Percentiles rank a stretch among this genome's conserved stretches.
Conservation (phyloP, 2,113 vertebrate genomes). For the Mus musculus region DNA sequence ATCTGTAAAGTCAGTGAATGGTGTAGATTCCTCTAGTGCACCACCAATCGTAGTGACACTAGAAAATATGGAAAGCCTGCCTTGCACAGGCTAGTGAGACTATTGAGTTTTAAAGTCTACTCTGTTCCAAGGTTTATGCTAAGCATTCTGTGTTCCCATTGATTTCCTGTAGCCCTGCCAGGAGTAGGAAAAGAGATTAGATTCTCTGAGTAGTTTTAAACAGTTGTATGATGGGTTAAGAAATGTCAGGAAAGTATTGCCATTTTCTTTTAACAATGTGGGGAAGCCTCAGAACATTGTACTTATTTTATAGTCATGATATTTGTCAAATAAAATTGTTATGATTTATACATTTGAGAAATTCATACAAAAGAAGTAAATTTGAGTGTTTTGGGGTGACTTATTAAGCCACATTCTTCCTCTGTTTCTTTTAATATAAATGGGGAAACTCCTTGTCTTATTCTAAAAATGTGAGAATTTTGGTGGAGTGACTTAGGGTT, state of each 20-base stretch:
- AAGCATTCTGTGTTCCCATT: background rate
- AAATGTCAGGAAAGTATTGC: background rate
- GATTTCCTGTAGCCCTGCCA: background rate
- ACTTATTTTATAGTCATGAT: conserved; percentile 18
- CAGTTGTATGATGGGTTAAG: conserved; percentile 38
- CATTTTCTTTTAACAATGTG: conserved; percentile 22
- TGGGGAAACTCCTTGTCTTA: background rate
- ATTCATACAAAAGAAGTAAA: conserved; percentile 1
- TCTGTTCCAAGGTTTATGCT: background rate
- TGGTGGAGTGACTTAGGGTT: background rate
- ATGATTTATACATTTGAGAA: conserved; percentile 32
- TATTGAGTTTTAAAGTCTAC: background rate
- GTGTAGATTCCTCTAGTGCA: background rate
- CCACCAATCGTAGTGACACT: background rate
- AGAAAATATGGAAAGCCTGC: background rate
- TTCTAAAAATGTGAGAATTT: conserved; percentile 47
- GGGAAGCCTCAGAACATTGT: background rate
- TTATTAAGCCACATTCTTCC: conserved; percentile 11
- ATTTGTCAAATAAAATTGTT: background rate
- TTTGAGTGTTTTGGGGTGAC: conserved; percentile 22
- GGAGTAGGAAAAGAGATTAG: background rate
- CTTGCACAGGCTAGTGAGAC: background rate
- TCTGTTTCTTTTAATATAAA: conserved; percentile 27
- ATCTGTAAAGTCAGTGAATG: background rate
- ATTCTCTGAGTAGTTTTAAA: background rate